Evolutionary conservation across 1,140 invertebrate species (phyloP), one percentile per base, ranked within the genome.

Genomic region (Drosophila tropicalis): DNA sequence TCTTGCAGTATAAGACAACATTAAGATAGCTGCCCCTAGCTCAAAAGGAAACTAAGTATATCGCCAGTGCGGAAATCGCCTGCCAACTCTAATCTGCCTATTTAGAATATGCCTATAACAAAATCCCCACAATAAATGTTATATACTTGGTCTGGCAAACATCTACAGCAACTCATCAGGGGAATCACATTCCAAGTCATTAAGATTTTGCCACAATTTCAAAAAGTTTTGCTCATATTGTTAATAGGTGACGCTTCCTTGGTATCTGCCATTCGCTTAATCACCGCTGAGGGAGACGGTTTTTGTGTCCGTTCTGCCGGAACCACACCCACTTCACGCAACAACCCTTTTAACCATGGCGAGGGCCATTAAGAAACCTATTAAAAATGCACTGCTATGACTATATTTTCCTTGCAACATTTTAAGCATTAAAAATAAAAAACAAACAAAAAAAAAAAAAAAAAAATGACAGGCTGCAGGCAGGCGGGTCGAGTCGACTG

Each of bases 391-490:
- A 81, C 66, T 87, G 83, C 82, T 83, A 86, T 82, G 79, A 67
- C 74, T 87, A 79, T 74, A 70, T 87, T 82, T 73, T 57, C 57
- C 51, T 60, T 55, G 36, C 73, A 67, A 67, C 74, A 81, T 73
- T 71, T 72, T 70, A 72, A 55, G 36, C 83, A 87, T 83, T 76
- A 83, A 77, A 13, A 39, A 13, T 13, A 13, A 0, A 12, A 36
- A 13, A 39, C 3, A 10, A 10, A 36, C 1, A 36, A 36, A 36
- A 36, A 36, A 36, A 36, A 36, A 39, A 39, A 12, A 39, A 4
- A 29, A 83, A 83, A 83, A 87, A 87, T 87, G 83, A 83, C 83
- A 89, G 83, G 68, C 80, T 89, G 80, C 84, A 70, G 76, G 77
- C 36, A 5, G 36, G 4, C 10, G 10, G 12, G 36, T 39, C 12